Conservation (phyloP, 1,140 invertebrate genomes). For the Coenobita brevimanus region DNA sequence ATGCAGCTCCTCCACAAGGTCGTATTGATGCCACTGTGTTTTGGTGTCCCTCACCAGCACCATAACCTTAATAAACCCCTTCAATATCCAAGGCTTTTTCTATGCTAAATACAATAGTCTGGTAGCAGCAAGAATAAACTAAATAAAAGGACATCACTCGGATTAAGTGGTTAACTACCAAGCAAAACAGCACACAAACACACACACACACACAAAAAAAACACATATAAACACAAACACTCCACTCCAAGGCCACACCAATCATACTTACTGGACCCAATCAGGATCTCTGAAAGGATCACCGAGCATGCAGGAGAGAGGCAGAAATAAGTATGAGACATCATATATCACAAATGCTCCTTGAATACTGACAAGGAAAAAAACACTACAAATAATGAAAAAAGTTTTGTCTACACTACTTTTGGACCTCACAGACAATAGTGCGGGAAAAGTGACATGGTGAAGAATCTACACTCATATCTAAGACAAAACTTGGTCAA, state of each 20-base stretch:
- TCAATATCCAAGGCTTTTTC: too few relatives aligned
- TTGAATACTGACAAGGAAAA: conserved; percentile 7
- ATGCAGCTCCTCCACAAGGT: too few relatives aligned
- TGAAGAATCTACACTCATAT: too few relatives aligned
- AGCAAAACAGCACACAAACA: conserved; percentile 20
- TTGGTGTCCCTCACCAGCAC: too few relatives aligned
- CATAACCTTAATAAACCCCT: too few relatives aligned
- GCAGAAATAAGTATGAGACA: conserved; percentile 32
- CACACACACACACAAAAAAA: conserved; percentile 19
- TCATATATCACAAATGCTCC: background rate
- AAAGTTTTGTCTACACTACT: background rate
- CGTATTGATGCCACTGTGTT: too few relatives aligned
- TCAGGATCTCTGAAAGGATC: conserved; percentile 67
- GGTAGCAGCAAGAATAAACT: too few relatives aligned
- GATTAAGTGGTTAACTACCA: background rate
- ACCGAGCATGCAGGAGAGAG: conserved; percentile 59
- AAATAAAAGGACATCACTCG: too few relatives aligned
- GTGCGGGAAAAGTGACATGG: background rate
- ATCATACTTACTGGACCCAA: conserved; percentile 66
- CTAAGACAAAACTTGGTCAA: too few relatives aligned
- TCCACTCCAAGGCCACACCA: conserved; percentile 16
- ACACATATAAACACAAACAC: too few relatives aligned
- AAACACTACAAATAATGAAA: background rate
- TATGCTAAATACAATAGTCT: too few relatives aligned
- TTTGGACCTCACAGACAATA: too few relatives aligned